Base-by-base conservation (phyloP, 2,797 vertebrate species). In the Platalea minor region DNA sequence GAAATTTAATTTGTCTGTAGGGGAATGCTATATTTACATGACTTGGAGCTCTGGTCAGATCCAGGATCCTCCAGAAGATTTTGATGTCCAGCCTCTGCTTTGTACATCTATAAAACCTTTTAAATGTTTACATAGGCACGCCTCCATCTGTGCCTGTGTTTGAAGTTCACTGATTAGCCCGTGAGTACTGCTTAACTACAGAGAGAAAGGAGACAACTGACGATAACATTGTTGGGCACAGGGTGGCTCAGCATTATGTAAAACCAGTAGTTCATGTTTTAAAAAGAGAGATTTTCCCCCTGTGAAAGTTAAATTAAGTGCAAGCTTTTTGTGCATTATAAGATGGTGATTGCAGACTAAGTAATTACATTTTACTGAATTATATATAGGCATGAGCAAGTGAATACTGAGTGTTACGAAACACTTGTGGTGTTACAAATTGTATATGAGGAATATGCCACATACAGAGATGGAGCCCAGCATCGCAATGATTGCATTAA, bases 381-480 rank as follows among this genome's bases (percentile, higher is more conserved):
- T 86, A 10, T 1, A 3, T 1, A 3, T 5, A 4, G 20, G 25
- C 18, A n/a, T 1, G 0, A 25, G 26, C 20, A 51, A 13, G 16
- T 59, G 63, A 65, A 48, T 84, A 48, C 23, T 41, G 57, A 91
- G 37, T 59, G 26, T 59, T 88, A 45, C 7, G 35, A 72, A 88
- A 57, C 28, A 26, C 48, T 63, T 53, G 16, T 18, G 28, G 21
- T 14, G 10, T 80, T 84, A 28, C 8, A 35, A 31, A 14, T 43
- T 54, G 6, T 43, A 7, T 48, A 11, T 33, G 16, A 3, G 0
- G 23, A 82, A 28, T 63, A 51, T 28, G 13, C 12, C 20, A 54
- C 81, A 75, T 43, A 15, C 23, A 60, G 25, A 56, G 63, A n/a
- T 61, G 33, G 29, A 61, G 15, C 10, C 12, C 15, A 51, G 14